These are phyloP conservation scores for Tetrapedia diversipes DNA, from an alignment of 2,888 invertebrate species.

Conservation along the genomic window DNA sequence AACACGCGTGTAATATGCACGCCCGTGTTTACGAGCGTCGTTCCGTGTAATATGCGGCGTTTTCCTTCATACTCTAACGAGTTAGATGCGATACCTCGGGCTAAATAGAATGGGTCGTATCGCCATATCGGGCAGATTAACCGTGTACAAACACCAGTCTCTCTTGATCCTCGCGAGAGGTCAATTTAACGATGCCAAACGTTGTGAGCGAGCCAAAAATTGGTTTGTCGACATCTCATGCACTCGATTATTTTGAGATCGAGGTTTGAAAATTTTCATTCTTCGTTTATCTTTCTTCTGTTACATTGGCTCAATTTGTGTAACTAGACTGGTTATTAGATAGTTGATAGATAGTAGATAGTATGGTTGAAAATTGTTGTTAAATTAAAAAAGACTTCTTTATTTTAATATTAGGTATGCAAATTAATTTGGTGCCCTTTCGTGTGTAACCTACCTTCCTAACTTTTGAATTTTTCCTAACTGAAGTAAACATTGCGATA, in stretches of 20 bases:
- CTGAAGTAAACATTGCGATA: too few relatives aligned
- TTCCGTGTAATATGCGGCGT: slow-evolving; percentile 23
- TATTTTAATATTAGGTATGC: too few relatives aligned
- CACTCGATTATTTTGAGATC: slow-evolving; percentile 1
- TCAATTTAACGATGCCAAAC: slow-evolving; percentile 21
- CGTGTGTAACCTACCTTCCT: too few relatives aligned
- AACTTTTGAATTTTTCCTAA: too few relatives aligned
- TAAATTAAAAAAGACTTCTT: too few relatives aligned
- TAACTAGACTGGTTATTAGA: background rate
- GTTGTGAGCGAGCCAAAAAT: background rate
- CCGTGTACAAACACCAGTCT: slow-evolving; percentile 2
- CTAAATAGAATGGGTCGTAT: slow-evolving; percentile 4
- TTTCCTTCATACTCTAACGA: slow-evolving; percentile 27
- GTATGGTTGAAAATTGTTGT: too few relatives aligned
- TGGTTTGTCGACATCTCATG: background rate
- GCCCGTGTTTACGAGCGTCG: slow-evolving; percentile 24
- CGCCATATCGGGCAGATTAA: slow-evolving; percentile 29
- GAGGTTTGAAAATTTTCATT: too few relatives aligned
- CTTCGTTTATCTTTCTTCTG: too few relatives aligned
- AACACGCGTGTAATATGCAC: slow-evolving; percentile 27
- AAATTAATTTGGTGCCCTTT: too few relatives aligned
- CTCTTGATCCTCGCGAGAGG: background rate
- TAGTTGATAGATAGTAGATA: too few relatives aligned
- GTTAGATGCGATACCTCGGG: slow-evolving; percentile 5
- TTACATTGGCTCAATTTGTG: background rate